These are phyloP conservation scores for Anolis apletophallus DNA, from an alignment of 2,797 vertebrate species.

Conservation along the genomic window DNA sequence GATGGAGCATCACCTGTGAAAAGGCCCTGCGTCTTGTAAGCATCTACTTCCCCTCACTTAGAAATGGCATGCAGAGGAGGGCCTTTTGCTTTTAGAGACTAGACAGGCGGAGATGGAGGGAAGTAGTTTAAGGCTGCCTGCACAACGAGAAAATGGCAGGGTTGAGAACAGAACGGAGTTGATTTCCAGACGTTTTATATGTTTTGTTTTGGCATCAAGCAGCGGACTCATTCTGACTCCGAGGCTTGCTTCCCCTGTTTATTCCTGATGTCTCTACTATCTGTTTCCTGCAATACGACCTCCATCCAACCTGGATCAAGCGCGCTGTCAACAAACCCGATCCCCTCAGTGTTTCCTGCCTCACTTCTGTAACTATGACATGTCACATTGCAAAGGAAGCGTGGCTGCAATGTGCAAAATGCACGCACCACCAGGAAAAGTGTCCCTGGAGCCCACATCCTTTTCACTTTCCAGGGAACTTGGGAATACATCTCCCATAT, in stretches of 20 bases:
- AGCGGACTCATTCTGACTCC: background rate
- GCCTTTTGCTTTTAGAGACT: too few relatives aligned
- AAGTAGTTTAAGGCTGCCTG: background rate
- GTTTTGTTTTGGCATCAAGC: slow-evolving; percentile 10
- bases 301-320: slow-evolving; percentile 29
- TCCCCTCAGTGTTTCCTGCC: slow-evolving; percentile 51
- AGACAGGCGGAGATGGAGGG: too few relatives aligned
- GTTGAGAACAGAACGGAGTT: background rate
- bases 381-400: slow-evolving; percentile 20
- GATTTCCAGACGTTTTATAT: background rate
- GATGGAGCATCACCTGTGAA: too few relatives aligned
- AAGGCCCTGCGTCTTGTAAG: too few relatives aligned
- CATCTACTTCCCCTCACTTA: too few relatives aligned
- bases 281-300: slow-evolving; percentile 52
- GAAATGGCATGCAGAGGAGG: too few relatives aligned
- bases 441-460: accelerated
- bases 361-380: slow-evolving; percentile 35
- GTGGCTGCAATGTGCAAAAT: slow-evolving; percentile 15
- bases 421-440: background rate
- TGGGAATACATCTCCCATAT: background rate
- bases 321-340: background rate
- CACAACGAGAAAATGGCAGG: background rate
- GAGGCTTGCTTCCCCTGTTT: background rate
- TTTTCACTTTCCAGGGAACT: slow-evolving; percentile 16
- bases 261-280: slow-evolving; percentile 42